Percentiles rank a stretch among this genome's conserved stretches.
phyloP scores from a whole-genome alignment of 2,113 vertebrate species.

The Tringa solitaria region DNA sequence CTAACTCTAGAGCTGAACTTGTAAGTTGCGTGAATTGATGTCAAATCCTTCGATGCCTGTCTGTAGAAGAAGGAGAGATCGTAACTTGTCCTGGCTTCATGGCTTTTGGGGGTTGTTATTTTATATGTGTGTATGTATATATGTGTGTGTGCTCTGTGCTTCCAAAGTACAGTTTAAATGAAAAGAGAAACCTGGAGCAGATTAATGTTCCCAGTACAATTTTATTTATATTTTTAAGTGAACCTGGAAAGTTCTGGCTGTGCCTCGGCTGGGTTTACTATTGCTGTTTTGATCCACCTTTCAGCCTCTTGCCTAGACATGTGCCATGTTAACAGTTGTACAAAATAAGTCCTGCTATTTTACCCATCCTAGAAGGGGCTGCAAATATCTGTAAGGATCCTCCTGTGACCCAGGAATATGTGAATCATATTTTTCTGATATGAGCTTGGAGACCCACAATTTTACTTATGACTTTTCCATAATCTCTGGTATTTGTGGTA shows the following conservation, averaged over 20 bases:
- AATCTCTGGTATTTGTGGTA: neutral
- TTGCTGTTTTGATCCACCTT: constrained; percentile 7
- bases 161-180: constrained; percentile 9
- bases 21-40: neutral
- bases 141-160: neutral
- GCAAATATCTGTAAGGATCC: neutral
- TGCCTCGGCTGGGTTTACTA: neutral
- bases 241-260: neutral
- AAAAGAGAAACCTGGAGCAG: constrained; percentile 48
- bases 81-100: neutral
- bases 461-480: neutral
- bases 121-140: neutral
- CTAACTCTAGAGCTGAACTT: neutral
- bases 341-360: constrained; percentile 29
- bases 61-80: neutral
- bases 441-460: neutral
- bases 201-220: constrained; percentile 19
- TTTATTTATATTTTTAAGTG: neutral
- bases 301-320: neutral
- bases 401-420: neutral
- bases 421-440: neutral
- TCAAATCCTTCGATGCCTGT: neutral
- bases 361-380: neutral
- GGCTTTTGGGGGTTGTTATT: neutral
- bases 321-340: neutral